Evolutionary conservation across 2,888 invertebrate species (phyloP).

Genomic region (Acanthosepion lycidas): DNA sequence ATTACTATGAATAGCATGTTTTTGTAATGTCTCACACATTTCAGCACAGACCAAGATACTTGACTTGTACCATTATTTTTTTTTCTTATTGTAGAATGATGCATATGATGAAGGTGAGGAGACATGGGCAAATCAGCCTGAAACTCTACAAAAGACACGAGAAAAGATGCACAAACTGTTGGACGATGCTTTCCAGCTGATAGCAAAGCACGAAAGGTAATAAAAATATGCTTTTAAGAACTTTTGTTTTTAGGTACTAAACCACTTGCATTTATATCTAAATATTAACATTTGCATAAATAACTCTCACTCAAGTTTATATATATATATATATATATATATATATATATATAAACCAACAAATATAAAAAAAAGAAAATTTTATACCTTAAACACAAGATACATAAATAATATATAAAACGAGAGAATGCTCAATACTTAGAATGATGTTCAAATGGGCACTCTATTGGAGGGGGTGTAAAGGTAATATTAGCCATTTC

Average conservation of each 20-base stretch:
- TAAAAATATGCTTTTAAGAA: not conserved
- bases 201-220: not conserved
- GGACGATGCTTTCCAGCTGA: slow-evolving; percentile 41
- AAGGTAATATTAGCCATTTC: too few species aligned
- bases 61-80: not conserved
- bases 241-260: not conserved
- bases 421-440: too few species aligned
- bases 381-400: too few species aligned
- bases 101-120: not conserved
- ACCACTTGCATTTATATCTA: too few species aligned
- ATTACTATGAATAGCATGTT: too few species aligned
- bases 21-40: too few species aligned
- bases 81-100: not conserved
- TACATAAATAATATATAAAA: too few species aligned
- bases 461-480: too few species aligned
- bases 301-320: not conserved
- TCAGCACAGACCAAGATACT: not conserved
- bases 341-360: too few species aligned
- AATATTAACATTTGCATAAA: not conserved
- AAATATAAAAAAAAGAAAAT: too few species aligned
- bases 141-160: slow-evolving; percentile 3
- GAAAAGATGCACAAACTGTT: slow-evolving; percentile 39
- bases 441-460: too few species aligned
- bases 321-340: too few species aligned
- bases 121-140: not conserved